phyloP scores from a whole-genome alignment of 2,888 invertebrate genomes.

The Heteropelma amictum region DNA sequence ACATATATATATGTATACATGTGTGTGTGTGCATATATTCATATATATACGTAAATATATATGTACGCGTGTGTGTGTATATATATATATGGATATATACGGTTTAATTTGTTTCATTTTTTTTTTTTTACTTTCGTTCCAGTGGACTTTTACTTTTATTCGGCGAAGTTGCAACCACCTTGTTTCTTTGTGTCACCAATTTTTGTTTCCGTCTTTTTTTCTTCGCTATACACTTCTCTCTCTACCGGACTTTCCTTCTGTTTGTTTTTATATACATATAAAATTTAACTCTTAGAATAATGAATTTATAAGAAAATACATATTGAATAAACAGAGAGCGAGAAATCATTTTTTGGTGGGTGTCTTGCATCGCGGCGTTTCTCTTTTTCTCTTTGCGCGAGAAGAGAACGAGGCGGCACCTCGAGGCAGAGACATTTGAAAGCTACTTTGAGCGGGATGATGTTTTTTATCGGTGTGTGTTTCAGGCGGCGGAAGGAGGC shows the following conservation, averaged over 20 bases:
- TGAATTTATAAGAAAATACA: conserved; percentile 70
- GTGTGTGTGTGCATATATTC: not conserved
- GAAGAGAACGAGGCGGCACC: not conserved
- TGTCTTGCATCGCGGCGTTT: conserved; percentile 29
- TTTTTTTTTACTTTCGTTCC: conserved; percentile 33
- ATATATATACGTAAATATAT: conserved; percentile 70
- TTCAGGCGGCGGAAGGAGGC: not conserved
- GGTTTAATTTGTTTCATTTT: conserved; percentile 46
- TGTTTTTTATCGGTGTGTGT: not conserved
- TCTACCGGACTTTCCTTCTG: no score
- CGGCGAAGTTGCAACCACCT: conserved; percentile 35
- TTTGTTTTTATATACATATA: conserved; percentile 57
- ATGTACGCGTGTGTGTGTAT: conserved; percentile 68
- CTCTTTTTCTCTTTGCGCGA: not conserved
- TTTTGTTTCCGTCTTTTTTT: conserved; percentile 17
- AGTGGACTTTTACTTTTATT: conserved; percentile 40
- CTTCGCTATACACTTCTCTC: conserved; percentile 21
- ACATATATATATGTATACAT: conserved; percentile 32
- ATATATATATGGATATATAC: conserved; percentile 75
- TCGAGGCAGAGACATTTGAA: not conserved
- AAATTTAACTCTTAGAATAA: conserved; percentile 68
- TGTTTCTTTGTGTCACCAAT: conserved; percentile 38
- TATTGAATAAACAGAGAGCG: conserved; percentile 68
- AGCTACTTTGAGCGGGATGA: not conserved
- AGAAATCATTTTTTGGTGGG: conserved; percentile 55